phyloP scores from a whole-genome alignment of 2,797 vertebrate species.

The Anas georgica region DNA sequence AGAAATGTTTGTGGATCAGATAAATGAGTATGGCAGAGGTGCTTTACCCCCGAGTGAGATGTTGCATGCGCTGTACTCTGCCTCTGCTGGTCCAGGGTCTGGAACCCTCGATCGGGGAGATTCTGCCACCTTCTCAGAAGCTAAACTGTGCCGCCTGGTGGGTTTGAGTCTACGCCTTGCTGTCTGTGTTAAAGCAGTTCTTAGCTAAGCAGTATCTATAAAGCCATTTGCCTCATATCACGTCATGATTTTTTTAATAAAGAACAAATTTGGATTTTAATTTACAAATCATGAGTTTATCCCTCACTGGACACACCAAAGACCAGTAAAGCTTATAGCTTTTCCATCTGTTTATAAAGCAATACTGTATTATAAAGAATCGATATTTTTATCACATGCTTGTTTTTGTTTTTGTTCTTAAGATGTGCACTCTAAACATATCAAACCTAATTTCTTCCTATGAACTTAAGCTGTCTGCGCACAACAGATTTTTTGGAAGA shows the following conservation, averaged over 20 bases:
- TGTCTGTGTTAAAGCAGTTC: slow-evolving; percentile 2
- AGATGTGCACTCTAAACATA: slow-evolving; percentile 81
- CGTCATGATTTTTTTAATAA: slow-evolving; percentile 5
- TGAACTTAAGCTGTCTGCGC: slow-evolving; percentile 84
- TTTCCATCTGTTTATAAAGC: slow-evolving; percentile 83
- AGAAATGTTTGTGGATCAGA: neutral
- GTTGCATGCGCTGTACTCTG: neutral
- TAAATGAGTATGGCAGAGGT: neutral
- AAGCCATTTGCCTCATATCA: slow-evolving; percentile 60
- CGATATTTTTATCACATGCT: slow-evolving; percentile 80
- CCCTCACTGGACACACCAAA: slow-evolving; percentile 87
- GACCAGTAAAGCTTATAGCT: slow-evolving; percentile 83
- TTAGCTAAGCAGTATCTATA: slow-evolving; percentile 27
- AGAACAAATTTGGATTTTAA: slow-evolving; percentile 77
- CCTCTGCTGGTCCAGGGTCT: neutral
- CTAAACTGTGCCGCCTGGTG: neutral
- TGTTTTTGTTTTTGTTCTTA: slow-evolving; percentile 59
- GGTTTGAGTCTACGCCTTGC: neutral
- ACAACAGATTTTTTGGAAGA: slow-evolving; percentile 71
- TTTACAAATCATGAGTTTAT: slow-evolving; percentile 74
- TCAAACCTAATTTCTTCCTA: slow-evolving; percentile 80
- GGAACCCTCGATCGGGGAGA: neutral
- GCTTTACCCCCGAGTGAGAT: neutral
- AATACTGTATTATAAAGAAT: slow-evolving; percentile 88
- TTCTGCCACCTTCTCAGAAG: neutral